Base-by-base conservation (phyloP, 2,888 invertebrate species). In the Crepidodera aurea region DNA sequence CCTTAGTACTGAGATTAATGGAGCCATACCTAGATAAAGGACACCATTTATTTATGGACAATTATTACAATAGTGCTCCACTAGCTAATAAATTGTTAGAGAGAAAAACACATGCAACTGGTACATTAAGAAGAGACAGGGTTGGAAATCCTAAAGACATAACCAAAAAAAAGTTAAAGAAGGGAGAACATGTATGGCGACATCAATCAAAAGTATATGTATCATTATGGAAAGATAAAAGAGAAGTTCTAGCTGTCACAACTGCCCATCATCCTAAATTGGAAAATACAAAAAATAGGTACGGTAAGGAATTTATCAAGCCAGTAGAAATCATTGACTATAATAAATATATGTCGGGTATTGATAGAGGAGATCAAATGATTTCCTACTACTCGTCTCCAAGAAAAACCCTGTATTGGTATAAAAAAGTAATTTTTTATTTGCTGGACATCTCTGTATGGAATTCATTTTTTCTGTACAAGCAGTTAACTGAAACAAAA, bases 41-140 rank as follows among this genome's bases (percentile, higher is more conserved):
- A 8, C 25, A 57, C 13, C 25, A 73, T 53, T 46, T 77, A 15
- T 73, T 62, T 56, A 75, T 74, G 73, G 75, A 64, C 29, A 57
- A 64, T 42, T 55, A n/a, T 2, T 64, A 61, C 34, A 64, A 61
- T 34, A 60, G 57, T 42, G 6, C 53, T n/a, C n/a, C 19, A 18
- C 37, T 69, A 4, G 71, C 62, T 59, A 67, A 16, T 61, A 70
- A 73, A 75, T 12, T 46, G 25, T 19, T 46, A 13, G 6, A 25
- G 19, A 13, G 15, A 12, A 13, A 12, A 27, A 46, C 70, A 6
- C 68, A 73, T 18, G 42, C 55, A 10, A 69, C 59, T 40, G 72
- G 71, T 22, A 73, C 72, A 15, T 57, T 72, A 4, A 16, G 70
- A 8, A n/a, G 16, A 22, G 69, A 72, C 57, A 60, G 65, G 34